Conservation (phyloP, 2,113 vertebrate species). For the Sprattus sprattus region DNA sequence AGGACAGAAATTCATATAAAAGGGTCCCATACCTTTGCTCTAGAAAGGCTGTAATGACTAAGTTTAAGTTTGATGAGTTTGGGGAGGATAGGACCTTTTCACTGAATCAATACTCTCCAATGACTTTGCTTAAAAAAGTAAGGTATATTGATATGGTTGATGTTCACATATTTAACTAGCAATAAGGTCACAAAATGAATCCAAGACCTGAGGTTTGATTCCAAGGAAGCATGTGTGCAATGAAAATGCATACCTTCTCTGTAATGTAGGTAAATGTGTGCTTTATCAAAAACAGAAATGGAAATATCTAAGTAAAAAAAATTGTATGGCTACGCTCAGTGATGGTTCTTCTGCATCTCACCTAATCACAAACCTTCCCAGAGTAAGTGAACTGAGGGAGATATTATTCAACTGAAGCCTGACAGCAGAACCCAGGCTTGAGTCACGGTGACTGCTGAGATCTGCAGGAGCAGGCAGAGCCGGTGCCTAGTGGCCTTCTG, state of each 20-base stretch:
- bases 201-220: background rate
- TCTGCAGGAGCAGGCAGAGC: slow-evolving; percentile 35
- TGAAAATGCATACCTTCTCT: background rate
- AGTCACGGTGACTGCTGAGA: background rate
- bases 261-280: background rate
- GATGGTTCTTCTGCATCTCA: background rate
- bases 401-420: background rate
- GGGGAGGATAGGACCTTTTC: background rate
- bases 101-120: background rate
- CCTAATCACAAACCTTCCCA: background rate
- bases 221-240: background rate
- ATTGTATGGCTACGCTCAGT: background rate
- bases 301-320: background rate
- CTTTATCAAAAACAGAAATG: too few species aligned
- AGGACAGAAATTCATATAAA: slow-evolving; percentile 8
- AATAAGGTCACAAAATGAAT: background rate
- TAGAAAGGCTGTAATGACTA: background rate
- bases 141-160: background rate
- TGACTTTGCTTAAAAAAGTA: background rate
- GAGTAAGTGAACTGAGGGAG: background rate
- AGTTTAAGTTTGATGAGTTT: slow-evolving; percentile 11
- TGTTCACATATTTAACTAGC: background rate
- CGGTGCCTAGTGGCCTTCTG: slow-evolving; percentile 37
- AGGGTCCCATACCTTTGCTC: background rate
- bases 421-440: background rate